Evolutionary conservation across 2,113 vertebrate genomes (phyloP), one percentile per base, ranked within the genome.

Genomic region (Scolopax mira): DNA sequence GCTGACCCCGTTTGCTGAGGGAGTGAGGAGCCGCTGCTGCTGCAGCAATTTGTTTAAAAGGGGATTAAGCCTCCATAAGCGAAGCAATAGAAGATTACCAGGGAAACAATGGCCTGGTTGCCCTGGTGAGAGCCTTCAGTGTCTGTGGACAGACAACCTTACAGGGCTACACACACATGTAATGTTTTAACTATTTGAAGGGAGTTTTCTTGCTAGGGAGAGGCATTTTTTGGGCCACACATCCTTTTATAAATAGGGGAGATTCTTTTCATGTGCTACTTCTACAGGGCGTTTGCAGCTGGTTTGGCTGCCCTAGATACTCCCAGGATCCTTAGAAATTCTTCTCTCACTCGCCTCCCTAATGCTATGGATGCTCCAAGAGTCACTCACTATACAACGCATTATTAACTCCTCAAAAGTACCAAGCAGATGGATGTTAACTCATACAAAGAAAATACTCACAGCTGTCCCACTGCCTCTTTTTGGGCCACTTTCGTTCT

Each of bases 1-100:
- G 4, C 52, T 93, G 93, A 65, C 66, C 90, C 54, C 0, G 0
- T 46, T 73, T 19, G 51, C 46, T 6, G 48, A 24, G 37, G 30
- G 64, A 13, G 0, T 6, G 44, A 65, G 0, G 2, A 74, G 65
- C 60, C 73, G 11, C 27, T 6, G 17, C 48, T 66, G 52, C 70
- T 6, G 3, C 71, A 55, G 89, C 79, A 90, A 95, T 97, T 93
- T 93, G 85, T 54, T 77, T 96, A 80, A 96, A 97, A 97, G 92
- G 94, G 94, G 94, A 96, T 96, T 97, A 95, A 73, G 15, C 10
- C 1, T 49, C 49, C 33, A 0, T 24, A n/a, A 93, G 30, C 18
- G 75, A 86, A 82, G 77, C 35, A 33, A 7, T 6, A 67, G 74
- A 42, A 74, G 93, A 85, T 95, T 95, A 93, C 33, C 49, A 3